Evolutionary conservation across 2,888 invertebrate genomes (phyloP).

Genomic region (Fragum sueziense): DNA sequence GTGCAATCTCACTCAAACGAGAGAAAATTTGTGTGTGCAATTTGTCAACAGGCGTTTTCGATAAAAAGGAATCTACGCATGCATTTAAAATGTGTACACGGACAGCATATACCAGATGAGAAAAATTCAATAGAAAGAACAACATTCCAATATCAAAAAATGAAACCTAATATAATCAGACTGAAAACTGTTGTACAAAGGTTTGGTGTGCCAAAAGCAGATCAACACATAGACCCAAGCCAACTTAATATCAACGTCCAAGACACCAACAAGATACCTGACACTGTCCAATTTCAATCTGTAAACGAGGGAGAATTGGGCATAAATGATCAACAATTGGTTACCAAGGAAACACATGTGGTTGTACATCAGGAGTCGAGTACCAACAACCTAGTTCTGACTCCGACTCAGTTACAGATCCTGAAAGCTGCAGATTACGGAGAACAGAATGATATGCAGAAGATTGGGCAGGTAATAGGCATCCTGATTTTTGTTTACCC

Average conservation of each 20-base stretch:
- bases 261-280: too few relatives aligned
- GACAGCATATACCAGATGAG: background rate
- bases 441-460: background rate
- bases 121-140: background rate
- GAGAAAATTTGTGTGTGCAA: background rate
- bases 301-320: too few relatives aligned
- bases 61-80: background rate
- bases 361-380: conserved; percentile 7
- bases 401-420: background rate
- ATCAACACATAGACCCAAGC: too few relatives aligned
- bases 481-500: too few relatives aligned
- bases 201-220: too few relatives aligned
- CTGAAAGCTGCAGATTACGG: background rate
- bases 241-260: too few relatives aligned
- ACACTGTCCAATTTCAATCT: too few relatives aligned
- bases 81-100: background rate
- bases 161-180: background rate
- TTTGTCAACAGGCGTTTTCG: background rate
- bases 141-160: too few relatives aligned
- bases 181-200: too few relatives aligned
- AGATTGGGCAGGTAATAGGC: too few relatives aligned
- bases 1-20: background rate
- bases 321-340: too few relatives aligned
- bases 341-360: conserved; percentile 15
- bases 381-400: background rate